Conservation (phyloP, 1,140 invertebrate genomes). For the Drosophila simulans region DNA sequence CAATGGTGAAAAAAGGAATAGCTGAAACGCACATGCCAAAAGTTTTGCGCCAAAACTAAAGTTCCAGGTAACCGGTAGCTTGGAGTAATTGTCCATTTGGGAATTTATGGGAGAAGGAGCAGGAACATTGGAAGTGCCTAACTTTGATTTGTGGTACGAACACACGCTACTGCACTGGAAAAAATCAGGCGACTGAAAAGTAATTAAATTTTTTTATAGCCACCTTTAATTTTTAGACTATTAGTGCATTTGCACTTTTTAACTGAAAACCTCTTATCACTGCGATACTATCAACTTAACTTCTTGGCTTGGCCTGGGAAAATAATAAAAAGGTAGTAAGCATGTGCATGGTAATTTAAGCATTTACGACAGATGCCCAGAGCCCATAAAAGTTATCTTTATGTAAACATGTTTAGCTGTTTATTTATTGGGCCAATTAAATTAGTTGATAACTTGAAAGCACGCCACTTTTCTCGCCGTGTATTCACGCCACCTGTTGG, state of each 20-base stretch:
- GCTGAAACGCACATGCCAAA: conserved; percentile 28
- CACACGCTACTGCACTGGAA: conserved; percentile 48
- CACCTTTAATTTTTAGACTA: background rate
- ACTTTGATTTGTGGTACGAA: conserved; percentile 53
- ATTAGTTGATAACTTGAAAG: no score
- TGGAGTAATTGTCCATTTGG: conserved; percentile 29
- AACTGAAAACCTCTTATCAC: background rate
- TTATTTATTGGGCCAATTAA: no score
- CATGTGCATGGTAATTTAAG: background rate
- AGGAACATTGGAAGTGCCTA: background rate
- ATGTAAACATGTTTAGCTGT: background rate
- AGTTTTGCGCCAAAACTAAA: conserved; percentile 45
- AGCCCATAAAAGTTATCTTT: background rate
- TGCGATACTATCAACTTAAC: background rate
- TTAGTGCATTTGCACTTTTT: background rate
- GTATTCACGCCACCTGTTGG: conserved; percentile 38
- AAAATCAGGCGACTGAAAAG: background rate
- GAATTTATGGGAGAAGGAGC: background rate
- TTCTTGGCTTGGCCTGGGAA: background rate
- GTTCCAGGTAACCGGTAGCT: conserved; percentile 22
- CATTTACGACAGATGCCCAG: background rate
- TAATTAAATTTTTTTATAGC: background rate
- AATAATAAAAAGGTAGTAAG: background rate
- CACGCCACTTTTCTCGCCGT: background rate
- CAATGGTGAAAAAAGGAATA: conserved; percentile 17